Evolutionary conservation across 2,113 vertebrate species (phyloP).

Genomic region (Ophthalmolycus amberensis): DNA sequence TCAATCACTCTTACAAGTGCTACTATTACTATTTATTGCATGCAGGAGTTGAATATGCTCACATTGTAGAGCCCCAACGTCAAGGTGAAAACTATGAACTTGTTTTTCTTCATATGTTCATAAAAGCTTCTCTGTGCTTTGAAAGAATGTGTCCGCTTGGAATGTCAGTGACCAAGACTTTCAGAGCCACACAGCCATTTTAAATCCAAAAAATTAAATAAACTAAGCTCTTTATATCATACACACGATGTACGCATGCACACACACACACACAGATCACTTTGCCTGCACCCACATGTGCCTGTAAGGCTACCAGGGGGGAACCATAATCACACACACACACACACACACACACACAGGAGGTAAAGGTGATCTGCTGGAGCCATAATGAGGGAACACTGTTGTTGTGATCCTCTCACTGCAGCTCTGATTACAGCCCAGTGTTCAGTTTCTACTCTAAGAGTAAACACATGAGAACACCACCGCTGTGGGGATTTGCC

Average conservation of each 20-base stretch:
- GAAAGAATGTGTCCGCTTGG: neutral
- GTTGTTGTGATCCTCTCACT: constrained; percentile 76
- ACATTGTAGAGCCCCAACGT: neutral
- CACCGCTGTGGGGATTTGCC: constrained; percentile 39
- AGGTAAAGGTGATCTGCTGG: constrained; percentile 69
- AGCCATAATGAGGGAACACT: constrained; percentile 77
- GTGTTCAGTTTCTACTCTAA: constrained; percentile 76
- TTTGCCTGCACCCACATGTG: constrained; percentile 41
- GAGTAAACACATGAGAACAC: constrained; percentile 71
- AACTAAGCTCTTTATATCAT: constrained; percentile 31
- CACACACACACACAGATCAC: constrained; percentile 41
- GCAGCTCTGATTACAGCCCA: constrained; percentile 79
- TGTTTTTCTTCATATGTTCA: neutral
- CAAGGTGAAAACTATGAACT: neutral
- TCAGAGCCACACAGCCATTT: constrained; percentile 1
- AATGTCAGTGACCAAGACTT: constrained; percentile 4
- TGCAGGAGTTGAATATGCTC: neutral
- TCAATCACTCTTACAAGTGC: neutral
- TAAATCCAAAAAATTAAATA: constrained; percentile 19
- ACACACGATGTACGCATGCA: constrained; percentile 8
- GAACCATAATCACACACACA: constrained; percentile 64
- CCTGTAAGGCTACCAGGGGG: constrained; percentile 41
- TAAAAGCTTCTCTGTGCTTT: neutral
- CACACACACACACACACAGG: constrained; percentile 63
- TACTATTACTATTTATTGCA: neutral